Conservation (phyloP, 1,140 invertebrate species). For the Bombus vancouverensis region DNA sequence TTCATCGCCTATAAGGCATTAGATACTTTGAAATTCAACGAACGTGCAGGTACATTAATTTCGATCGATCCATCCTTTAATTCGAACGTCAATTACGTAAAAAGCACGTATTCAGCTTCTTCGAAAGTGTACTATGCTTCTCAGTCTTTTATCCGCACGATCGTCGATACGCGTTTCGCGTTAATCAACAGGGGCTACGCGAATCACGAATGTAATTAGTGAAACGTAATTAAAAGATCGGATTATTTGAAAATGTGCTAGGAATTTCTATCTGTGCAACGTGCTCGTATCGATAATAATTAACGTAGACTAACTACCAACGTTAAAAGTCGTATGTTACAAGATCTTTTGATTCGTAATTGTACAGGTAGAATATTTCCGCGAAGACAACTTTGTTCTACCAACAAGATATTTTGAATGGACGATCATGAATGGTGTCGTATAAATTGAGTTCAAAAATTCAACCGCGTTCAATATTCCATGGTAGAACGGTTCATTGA, state of each 20-base stretch:
- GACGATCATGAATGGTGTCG: too few relatives aligned
- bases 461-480: background rate
- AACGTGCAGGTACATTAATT: background rate
- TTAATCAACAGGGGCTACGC: slow-evolving; percentile 36
- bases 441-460: background rate
- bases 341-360: background rate
- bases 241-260: slow-evolving; percentile 4
- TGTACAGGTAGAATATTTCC: background rate
- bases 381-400: background rate
- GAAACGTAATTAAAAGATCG: slow-evolving; percentile 26
- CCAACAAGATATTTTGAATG: background rate
- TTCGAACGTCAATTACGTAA: slow-evolving; percentile 23
- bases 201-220: slow-evolving; percentile 32
- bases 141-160: slow-evolving; percentile 17
- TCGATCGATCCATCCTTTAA: background rate
- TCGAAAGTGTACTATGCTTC: background rate
- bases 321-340: background rate
- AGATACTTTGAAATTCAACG: background rate
- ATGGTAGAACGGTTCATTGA: background rate
- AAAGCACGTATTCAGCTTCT: slow-evolving; percentile 37
- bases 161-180: slow-evolving; percentile 19
- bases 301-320: background rate
- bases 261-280: background rate
- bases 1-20: background rate
- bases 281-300: slow-evolving; percentile 19